Evolutionary conservation across 2,797 vertebrate species (phyloP).

Genomic region (Falco biarmicus): DNA sequence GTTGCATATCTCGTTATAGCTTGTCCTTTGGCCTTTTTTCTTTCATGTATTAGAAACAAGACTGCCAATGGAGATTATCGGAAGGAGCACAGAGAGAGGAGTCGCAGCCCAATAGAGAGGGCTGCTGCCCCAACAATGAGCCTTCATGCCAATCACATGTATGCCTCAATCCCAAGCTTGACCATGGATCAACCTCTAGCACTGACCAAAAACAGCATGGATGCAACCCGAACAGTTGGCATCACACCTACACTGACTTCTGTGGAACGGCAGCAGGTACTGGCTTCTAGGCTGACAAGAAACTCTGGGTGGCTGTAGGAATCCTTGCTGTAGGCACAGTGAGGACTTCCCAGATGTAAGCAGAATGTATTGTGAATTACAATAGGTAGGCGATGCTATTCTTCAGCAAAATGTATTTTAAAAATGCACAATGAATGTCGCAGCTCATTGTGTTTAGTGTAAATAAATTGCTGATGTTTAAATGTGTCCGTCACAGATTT

Average conservation of each 20-base stretch:
- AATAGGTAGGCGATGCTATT: accelerated
- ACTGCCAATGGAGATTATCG: conserved; percentile 92
- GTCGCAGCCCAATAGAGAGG: conserved; percentile 92
- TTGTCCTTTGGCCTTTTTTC: not conserved
- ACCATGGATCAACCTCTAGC: conserved; percentile 96
- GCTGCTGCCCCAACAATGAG: conserved; percentile 85
- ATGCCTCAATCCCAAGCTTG: conserved; percentile 88
- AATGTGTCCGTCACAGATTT: not conserved
- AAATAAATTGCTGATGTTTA: not conserved
- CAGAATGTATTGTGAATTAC: not conserved
- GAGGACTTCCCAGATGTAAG: not conserved
- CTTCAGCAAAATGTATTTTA: not conserved
- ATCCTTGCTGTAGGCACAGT: not conserved
- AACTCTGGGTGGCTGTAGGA: not conserved
- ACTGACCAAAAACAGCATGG: conserved; percentile 94
- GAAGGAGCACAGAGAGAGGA: conserved; percentile 90
- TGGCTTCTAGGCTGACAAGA: not conserved
- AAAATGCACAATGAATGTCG: not conserved
- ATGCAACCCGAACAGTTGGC: conserved; percentile 78
- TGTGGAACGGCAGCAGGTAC: conserved; percentile 94
- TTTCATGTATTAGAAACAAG: conserved; percentile 80
- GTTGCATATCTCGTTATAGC: not conserved
- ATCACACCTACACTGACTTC: conserved; percentile 81
- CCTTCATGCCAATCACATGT: conserved; percentile 87
- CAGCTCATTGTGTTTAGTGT: not conserved